Evolutionary conservation across 1,140 invertebrate genomes (phyloP).

Genomic region (Papilio aristodemus): DNA sequence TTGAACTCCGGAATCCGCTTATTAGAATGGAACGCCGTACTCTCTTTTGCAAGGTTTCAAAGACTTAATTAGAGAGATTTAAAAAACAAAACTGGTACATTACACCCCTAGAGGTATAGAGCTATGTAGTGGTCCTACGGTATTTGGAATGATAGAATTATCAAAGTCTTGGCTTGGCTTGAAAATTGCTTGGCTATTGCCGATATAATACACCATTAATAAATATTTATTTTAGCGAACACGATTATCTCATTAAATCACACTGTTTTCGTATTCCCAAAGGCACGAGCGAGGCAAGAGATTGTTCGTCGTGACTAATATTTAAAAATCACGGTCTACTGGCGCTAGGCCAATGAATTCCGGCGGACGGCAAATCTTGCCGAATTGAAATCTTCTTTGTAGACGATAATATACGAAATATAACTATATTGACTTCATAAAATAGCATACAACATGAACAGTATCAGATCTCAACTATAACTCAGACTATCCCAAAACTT

Average conservation of each 20-base stretch:
- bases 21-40: conserved; percentile 62
- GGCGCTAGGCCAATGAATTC: conserved; percentile 20
- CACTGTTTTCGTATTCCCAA: conserved; percentile 1
- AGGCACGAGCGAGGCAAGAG: background rate
- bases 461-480: background rate
- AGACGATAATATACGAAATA: conserved; percentile 17
- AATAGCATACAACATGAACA: conserved; percentile 1
- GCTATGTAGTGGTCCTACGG: too few species aligned
- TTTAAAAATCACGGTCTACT: conserved; percentile 16
- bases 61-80: conserved; percentile 17
- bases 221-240: background rate
- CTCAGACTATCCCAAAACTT: background rate
- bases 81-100: conserved; percentile 1
- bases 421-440: conserved; percentile 10
- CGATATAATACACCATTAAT: too few species aligned
- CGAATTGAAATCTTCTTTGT: conserved; percentile 3
- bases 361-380: conserved; percentile 1
- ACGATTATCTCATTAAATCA: background rate
- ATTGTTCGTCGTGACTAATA: conserved; percentile 25
- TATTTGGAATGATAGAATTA: background rate
- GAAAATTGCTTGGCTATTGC: too few species aligned
- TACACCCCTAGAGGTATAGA: background rate
- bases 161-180: background rate
- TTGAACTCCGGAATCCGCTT: conserved; percentile 58
- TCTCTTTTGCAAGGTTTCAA: conserved; percentile 53